Conservation (phyloP, 2,888 invertebrate genomes). For the Yponomeuta plumbellus region DNA sequence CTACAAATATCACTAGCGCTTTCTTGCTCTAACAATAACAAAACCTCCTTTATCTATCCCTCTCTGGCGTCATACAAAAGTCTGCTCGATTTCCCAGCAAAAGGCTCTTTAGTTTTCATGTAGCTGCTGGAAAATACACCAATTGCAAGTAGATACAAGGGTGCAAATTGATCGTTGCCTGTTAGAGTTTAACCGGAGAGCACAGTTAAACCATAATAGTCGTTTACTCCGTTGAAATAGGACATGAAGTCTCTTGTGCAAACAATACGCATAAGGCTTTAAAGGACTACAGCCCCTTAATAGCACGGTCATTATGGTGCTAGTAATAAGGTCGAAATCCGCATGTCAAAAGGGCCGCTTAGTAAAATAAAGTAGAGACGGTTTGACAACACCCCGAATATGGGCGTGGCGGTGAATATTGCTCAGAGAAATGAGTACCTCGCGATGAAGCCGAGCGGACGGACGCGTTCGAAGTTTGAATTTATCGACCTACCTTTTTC, state of each 20-base stretch:
- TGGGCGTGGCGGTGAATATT: conserved; percentile 53
- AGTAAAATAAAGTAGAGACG: conserved; percentile 59
- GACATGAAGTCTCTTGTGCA: background rate
- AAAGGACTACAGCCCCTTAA: conserved; percentile 30
- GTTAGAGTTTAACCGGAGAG: background rate
- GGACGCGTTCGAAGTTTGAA: conserved; percentile 34
- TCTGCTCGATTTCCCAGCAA: conserved; percentile 43
- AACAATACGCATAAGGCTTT: conserved; percentile 23
- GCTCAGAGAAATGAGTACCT: conserved; percentile 40
- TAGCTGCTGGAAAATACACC: background rate
- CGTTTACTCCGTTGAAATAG: background rate
- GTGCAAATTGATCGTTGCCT: background rate
- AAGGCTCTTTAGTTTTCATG: background rate
- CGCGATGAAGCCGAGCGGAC: conserved; percentile 42
- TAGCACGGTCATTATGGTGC: conserved; percentile 46
- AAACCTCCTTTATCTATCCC: conserved; percentile 30
- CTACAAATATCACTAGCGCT: conserved; percentile 45
- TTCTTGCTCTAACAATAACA: conserved; percentile 29
- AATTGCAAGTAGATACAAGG: background rate
- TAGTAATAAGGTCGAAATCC: conserved; percentile 64
- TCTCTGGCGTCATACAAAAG: conserved; percentile 41
- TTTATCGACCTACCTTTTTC: conserved; percentile 25
- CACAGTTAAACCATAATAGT: background rate
- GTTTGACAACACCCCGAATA: conserved; percentile 66
- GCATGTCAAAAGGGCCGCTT: conserved; percentile 41